Percentiles rank a stretch among this genome's conserved stretches.
Evolutionary conservation across 2,888 invertebrate species (phyloP).

Genomic region (Rosalia funebris): DNA sequence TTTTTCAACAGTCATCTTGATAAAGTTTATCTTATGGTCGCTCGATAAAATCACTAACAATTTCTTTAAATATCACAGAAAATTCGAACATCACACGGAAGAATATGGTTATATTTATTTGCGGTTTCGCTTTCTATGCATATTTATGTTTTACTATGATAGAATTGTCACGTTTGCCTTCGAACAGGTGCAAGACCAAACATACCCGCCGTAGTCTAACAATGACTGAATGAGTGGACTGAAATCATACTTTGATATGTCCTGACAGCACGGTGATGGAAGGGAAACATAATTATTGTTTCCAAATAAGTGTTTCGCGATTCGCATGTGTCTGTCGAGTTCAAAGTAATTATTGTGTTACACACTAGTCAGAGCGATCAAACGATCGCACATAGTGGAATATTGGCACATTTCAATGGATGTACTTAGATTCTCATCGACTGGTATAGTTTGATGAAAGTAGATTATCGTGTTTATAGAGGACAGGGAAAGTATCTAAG

Average conservation of each 20-base stretch:
- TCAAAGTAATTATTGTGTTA: too few species aligned
- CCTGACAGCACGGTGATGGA: slow-evolving; percentile 14
- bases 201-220: slow-evolving; percentile 19
- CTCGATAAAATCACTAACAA: slow-evolving; percentile 9
- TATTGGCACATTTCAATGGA: too few species aligned
- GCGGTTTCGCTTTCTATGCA: slow-evolving; percentile 13
- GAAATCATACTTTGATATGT: slow-evolving; percentile 13
- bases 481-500: too few species aligned
- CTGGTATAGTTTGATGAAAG: too few species aligned
- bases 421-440: too few species aligned
- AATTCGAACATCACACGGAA: not conserved
- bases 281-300: slow-evolving; percentile 15
- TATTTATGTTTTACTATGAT: not conserved
- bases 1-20: slow-evolving; percentile 2
- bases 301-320: slow-evolving; percentile 15
- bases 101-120: slow-evolving; percentile 1
- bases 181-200: slow-evolving; percentile 10
- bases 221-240: slow-evolving; percentile 23
- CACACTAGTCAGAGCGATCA: too few species aligned
- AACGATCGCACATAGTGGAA: too few species aligned
- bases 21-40: slow-evolving; percentile 6
- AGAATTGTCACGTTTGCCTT: slow-evolving; percentile 8
- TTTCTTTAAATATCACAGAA: slow-evolving; percentile 15
- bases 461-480: too few species aligned
- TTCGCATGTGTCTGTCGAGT: not conserved